phyloP scores from a whole-genome alignment of 1,140 invertebrate genomes.

The Drosophila kurseongensis region DNA sequence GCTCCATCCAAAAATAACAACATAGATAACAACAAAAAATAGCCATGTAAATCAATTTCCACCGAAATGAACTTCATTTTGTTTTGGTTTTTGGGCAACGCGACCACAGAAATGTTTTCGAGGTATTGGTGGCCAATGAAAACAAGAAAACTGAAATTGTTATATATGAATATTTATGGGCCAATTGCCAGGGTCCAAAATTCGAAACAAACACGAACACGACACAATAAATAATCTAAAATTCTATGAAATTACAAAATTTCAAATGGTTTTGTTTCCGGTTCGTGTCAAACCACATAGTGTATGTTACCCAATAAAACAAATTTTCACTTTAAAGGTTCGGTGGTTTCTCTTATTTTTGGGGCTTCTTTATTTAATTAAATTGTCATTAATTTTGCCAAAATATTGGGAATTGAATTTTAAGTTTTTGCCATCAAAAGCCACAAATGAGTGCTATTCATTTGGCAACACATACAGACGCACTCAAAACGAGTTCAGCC shows the following conservation, averaged over 20 bases:
- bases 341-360: conserved; percentile 1
- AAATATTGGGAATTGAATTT: conserved; percentile 50
- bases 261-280: conserved; percentile 63
- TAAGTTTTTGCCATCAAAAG: conserved; percentile 31
- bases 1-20: conserved; percentile 10
- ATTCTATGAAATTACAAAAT: conserved; percentile 79
- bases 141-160: conserved; percentile 63
- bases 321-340: conserved; percentile 11
- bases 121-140: conserved; percentile 21
- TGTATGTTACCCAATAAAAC: conserved; percentile 4
- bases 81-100: conserved; percentile 21
- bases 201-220: conserved; percentile 22
- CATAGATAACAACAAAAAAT: conserved; percentile 38
- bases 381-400: conserved; percentile 40
- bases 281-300: conserved; percentile 27
- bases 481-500: conserved; percentile 27
- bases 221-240: conserved; percentile 79
- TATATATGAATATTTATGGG: conserved; percentile 76
- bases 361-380: conserved; percentile 46
- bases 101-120: conserved; percentile 24
- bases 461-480: conserved; percentile 16
- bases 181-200: conserved; percentile 29
- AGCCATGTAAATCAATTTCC: conserved; percentile 78
- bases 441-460: conserved; percentile 66
- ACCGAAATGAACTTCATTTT: conserved; percentile 74